phyloP scores from a whole-genome alignment of 2,113 vertebrate genomes.

The Psilopsiagon aurifrons region DNA sequence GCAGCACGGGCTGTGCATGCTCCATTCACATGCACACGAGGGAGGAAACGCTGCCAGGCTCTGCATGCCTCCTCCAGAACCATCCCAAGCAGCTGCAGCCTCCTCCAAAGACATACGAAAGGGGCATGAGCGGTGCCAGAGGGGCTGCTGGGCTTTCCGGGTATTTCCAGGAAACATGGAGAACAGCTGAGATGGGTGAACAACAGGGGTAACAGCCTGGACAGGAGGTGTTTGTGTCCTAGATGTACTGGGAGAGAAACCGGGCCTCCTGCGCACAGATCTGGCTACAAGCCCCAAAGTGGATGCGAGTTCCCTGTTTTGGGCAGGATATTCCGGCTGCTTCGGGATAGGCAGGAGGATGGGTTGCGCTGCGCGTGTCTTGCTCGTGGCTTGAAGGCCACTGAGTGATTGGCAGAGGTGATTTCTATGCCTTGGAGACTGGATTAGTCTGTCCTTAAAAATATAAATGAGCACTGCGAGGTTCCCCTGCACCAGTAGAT shows the following conservation, averaged over 20 bases:
- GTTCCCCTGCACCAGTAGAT: background rate
- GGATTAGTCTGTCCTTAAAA: background rate
- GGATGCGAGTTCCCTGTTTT: background rate
- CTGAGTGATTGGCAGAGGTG: background rate
- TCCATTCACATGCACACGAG: fast-evolving
- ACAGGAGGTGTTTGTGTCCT: background rate
- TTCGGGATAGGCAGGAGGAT: background rate
- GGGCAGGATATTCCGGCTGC: background rate
- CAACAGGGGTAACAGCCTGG: fast-evolving
- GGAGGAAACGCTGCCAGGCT: background rate
- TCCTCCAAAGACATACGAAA: background rate
- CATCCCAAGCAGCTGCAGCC: background rate
- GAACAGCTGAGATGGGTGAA: conserved; percentile 20
- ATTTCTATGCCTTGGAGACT: background rate
- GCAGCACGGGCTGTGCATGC: background rate
- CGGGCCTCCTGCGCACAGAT: background rate
- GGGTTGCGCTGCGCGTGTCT: background rate
- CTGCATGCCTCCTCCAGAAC: background rate
- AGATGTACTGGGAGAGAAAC: fast-evolving
- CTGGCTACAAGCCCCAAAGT: background rate
- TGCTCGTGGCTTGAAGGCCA: background rate
- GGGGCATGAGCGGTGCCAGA: background rate
- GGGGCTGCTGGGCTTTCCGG: background rate
- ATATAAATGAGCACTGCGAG: background rate
- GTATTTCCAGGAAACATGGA: background rate